Conservation (phyloP, 2,113 vertebrate genomes). For the Leucoraja erinaceus region DNA sequence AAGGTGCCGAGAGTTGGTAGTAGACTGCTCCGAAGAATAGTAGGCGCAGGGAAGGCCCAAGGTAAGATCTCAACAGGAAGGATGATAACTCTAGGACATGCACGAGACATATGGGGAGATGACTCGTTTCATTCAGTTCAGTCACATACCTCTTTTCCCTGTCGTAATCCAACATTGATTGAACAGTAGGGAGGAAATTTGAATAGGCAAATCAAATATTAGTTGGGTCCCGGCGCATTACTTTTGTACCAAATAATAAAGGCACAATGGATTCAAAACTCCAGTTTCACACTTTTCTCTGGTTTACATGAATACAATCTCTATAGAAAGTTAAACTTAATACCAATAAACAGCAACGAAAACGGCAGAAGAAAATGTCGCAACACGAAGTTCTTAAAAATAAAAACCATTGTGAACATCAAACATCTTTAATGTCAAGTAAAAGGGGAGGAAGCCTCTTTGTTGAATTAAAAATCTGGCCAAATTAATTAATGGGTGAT, state of each 20-base stretch:
- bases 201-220: conserved; percentile 72
- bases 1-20: conserved; percentile 59
- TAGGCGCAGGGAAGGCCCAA: conserved; percentile 62
- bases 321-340: conserved; percentile 30
- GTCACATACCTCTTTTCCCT: conserved; percentile 98
- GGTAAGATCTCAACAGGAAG: conserved; percentile 63
- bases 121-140: conserved; percentile 65
- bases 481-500: background rate
- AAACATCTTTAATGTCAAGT: background rate
- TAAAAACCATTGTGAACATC: background rate
- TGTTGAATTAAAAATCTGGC: background rate
- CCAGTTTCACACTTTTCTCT: conserved; percentile 30
- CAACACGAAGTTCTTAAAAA: conserved; percentile 13
- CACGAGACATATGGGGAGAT: conserved; percentile 72
- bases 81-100: conserved; percentile 75
- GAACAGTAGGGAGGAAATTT: conserved; percentile 82
- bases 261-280: conserved; percentile 37
- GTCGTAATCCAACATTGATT: conserved; percentile 80
- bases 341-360: background rate
- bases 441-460: background rate
- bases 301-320: conserved; percentile 1
- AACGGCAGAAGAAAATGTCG: conserved; percentile 4
- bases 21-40: conserved; percentile 61
- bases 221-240: conserved; percentile 57
- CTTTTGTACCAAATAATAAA: conserved; percentile 49